Conservation (phyloP, 2,888 invertebrate species). For the Polyommatus iphigenia region DNA sequence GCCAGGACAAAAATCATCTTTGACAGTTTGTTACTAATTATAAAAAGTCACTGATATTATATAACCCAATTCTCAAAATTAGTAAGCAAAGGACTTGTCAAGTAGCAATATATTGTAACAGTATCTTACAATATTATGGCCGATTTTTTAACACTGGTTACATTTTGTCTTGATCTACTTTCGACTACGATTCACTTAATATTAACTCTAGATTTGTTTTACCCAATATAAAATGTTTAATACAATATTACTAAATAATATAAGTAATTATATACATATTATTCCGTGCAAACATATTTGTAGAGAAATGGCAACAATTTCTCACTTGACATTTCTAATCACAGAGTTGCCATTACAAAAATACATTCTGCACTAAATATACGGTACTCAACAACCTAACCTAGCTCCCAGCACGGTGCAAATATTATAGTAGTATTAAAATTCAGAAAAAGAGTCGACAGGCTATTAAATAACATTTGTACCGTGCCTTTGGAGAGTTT, state of each 20-base stretch:
- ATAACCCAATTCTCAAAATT: too few relatives aligned
- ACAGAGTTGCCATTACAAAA: conserved; percentile 26
- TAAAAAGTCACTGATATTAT: not conserved
- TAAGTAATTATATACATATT: conserved; percentile 20
- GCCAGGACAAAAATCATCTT: not conserved
- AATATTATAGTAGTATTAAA: not conserved
- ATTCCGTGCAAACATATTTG: conserved; percentile 23
- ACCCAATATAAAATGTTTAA: conserved; percentile 5
- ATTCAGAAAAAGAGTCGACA: not conserved
- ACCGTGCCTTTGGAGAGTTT: not conserved
- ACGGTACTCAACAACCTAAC: not conserved
- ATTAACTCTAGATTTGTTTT: conserved; percentile 13
- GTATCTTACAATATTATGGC: conserved; percentile 27
- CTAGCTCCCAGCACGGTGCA: not conserved
- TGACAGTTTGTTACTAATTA: not conserved
- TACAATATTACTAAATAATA: not conserved
- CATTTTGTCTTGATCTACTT: conserved; percentile 21
- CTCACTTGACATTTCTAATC: conserved; percentile 28
- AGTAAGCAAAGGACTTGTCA: too few relatives aligned
- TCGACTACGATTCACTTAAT: conserved; percentile 26
- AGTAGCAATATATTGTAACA: conserved; percentile 10
- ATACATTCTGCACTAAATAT: conserved; percentile 11
- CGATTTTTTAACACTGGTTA: conserved; percentile 26
- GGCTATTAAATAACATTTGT: not conserved
- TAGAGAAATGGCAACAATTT: conserved; percentile 30